Evolutionary conservation across 2,797 vertebrate genomes (phyloP), one percentile per base, ranked within the genome.

Genomic region (Loriculus beryllinus): DNA sequence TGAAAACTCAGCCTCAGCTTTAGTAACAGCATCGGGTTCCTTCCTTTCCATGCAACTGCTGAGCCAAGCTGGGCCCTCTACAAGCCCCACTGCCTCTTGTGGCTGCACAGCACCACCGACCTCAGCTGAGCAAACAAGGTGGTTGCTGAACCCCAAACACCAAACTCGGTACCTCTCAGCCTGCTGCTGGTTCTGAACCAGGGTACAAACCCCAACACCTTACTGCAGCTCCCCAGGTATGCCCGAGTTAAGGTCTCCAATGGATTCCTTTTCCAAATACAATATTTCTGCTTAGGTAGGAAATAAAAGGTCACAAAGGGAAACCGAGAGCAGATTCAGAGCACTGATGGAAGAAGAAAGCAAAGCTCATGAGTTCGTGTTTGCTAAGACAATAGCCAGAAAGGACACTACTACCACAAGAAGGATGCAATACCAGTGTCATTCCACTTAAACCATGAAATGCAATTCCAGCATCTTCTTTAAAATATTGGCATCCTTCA

Each of bases 1-100:
- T 72, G 54, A 88, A 95, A 93, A 71, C 43, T 90, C 81, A 69
- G 69, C 40, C 43, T 91, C 59, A 81, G 69, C 76, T 88, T 81
- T 78, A 91, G 14, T 69, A 83, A 76, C 2, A 60, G 63, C 69
- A 28, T 6, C 0, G 1, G 15, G 60, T 48, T 87, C 68, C 78
- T 70, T 88, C 67, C 43, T 56, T 28, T 85, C 63, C 47, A 40
- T 0, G 0, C 15, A 83, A 75, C 8, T 65, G 85, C 82, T 48
- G 77, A 92, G 85, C 63, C 57, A 86, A 86, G 72, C 60, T 4
- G 31, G 48, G 60, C 19, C 60, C 52, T 62, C 48, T 3, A 3
- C 75, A 71, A 67, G 43, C 52, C 52, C 71, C 56, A 3, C 45
- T 51, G 68, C 51, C 64, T 86, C 68, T 33, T 42, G 39, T 28